Percentiles rank a stretch among this genome's conserved stretches.
These are phyloP conservation scores for Gambelia wislizenii DNA, from an alignment of 2,797 vertebrate species.

Conservation along the genomic window DNA sequence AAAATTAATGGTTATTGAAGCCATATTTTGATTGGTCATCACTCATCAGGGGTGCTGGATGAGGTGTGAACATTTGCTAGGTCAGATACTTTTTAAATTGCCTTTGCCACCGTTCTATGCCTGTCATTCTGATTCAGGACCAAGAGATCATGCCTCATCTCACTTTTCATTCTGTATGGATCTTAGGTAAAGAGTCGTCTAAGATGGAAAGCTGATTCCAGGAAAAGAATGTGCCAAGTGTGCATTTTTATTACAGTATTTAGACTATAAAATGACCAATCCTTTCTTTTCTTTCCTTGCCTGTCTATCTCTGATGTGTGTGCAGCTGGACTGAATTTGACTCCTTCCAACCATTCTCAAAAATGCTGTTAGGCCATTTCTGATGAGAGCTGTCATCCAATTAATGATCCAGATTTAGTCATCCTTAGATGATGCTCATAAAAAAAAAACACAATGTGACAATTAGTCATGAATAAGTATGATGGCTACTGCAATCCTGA, in stretches of 20 bases:
- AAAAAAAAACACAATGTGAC: too few relatives aligned
- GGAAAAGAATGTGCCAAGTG: conserved; percentile 3
- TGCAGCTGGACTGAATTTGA: neutral
- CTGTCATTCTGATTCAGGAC: neutral
- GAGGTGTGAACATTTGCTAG: neutral
- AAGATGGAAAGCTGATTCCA: neutral
- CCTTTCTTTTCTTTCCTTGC: neutral
- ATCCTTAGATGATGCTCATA: too few relatives aligned
- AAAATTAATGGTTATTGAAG: neutral
- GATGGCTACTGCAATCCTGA: too few relatives aligned
- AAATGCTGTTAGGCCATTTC: neutral
- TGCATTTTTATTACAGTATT: conserved; percentile 9
- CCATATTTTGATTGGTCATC: neutral
- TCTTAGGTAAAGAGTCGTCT: neutral
- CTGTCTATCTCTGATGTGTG: neutral
- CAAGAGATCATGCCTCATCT: neutral
- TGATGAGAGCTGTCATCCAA: neutral
- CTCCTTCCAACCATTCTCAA: neutral
- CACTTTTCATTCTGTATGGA: neutral
- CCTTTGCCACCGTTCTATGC: neutral
- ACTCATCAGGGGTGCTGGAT: neutral
- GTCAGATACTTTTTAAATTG: neutral
- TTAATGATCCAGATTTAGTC: neutral
- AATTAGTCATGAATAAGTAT: too few relatives aligned
- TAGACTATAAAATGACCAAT: neutral